Conservation (phyloP, 1,140 invertebrate genomes). For the Plectrocnemia conspersa region DNA sequence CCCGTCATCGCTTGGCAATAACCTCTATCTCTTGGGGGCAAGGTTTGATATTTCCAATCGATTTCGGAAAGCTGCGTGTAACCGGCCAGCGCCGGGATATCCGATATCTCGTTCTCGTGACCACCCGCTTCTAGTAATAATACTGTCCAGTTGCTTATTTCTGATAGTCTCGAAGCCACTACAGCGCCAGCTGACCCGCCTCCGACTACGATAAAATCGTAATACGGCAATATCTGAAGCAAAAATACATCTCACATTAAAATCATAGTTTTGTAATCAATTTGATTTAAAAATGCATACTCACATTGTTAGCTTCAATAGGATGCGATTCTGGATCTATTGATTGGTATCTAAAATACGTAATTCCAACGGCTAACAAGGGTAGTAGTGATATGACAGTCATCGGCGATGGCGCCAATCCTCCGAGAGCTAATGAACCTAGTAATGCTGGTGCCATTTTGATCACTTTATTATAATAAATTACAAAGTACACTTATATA, state of each 20-base stretch:
- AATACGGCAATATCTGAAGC: constrained; percentile 64
- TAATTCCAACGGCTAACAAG: constrained; percentile 70
- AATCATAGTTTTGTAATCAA: not conserved
- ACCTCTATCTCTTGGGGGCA: constrained; percentile 66
- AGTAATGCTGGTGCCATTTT: constrained; percentile 44
- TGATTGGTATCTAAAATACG: constrained; percentile 74
- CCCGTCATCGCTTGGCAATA: constrained; percentile 80
- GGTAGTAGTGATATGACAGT: constrained; percentile 70
- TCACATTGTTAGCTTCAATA: constrained; percentile 63
- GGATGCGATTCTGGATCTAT: constrained; percentile 78
- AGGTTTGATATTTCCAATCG: constrained; percentile 92
- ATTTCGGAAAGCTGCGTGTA: constrained; percentile 74
- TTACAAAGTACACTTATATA: no score
- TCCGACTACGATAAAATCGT: constrained; percentile 84
- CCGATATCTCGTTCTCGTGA: constrained; percentile 75
- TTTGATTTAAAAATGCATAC: constrained; percentile 35
- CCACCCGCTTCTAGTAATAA: constrained; percentile 79
- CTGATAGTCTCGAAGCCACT: constrained; percentile 82
- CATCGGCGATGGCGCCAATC: constrained; percentile 46
- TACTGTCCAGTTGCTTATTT: constrained; percentile 72
- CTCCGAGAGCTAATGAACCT: constrained; percentile 43
- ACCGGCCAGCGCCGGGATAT: constrained; percentile 69
- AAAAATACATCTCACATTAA: constrained; percentile 17
- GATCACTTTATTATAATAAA: no score
- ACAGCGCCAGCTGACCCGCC: constrained; percentile 90